Evolutionary conservation across 2,113 vertebrate species (phyloP), one percentile per base, ranked within the genome.

Genomic region (Microtus montanus): DNA sequence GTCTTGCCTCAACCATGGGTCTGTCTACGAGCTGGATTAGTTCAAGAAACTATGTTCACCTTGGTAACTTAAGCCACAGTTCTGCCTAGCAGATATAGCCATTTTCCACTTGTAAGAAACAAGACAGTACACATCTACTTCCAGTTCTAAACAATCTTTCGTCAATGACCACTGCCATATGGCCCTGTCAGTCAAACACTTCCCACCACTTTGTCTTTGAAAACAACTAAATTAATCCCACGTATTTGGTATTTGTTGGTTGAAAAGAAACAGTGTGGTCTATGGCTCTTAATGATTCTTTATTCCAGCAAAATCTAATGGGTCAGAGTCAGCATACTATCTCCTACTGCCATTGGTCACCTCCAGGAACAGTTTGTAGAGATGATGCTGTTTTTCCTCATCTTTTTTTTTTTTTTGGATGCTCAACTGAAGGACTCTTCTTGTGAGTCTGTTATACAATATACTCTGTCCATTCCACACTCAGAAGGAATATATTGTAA

Each of bases 81-180:
- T 68, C 38, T 87, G 41, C n/a, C 52, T 20, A 63, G 3, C 13
- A 92, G 30, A 75, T 33, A 52, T 35, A 58, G 44, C 52, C 3
- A 58, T 96, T 89, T 89, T 52, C n/a, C 5, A 85, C 35, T 28
- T 30, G 35, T 30, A 1, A 95, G 54, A 93, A 90, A 93, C 17
- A 86, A 70, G 19, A 68, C 41, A 66, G n/a, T 22, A 0, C 11
- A 84, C 17, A 66, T 52, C 47, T 54, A 41, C 78, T 89, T 93
- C 54, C 30, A 74, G 64, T 33, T 47, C 28, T 79, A 84, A 28
- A 58, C 19, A 84, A 12, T 52, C 33, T 24, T n/a, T 47, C 7
- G 66, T 71, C 14, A 7, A 54, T 47, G n/a, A 28, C n/a, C 44
- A 66, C n/a, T 75, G 58, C 20, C 90, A 49, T 41, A 80, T 71